Conservation (phyloP, 2,888 invertebrate genomes). For the Arctia plantaginis region DNA sequence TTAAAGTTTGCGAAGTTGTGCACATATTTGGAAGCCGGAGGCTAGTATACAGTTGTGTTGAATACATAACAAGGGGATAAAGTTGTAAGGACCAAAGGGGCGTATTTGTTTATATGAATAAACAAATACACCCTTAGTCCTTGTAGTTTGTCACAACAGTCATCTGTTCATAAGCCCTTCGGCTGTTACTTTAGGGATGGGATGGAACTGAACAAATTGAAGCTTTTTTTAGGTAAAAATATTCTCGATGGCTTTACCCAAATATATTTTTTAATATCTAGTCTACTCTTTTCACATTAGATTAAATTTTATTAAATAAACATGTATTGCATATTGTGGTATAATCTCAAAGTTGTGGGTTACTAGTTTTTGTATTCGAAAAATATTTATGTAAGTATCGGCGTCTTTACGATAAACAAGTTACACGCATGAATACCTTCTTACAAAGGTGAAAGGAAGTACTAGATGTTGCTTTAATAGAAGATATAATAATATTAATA, state of each 20-base stretch:
- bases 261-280: not conserved
- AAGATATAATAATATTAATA: too few species aligned
- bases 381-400: not conserved
- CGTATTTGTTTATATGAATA: slow-evolving; percentile 14
- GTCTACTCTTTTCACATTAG: not conserved
- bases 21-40: slow-evolving; percentile 41
- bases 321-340: not conserved
- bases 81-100: not conserved
- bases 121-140: slow-evolving; percentile 1
- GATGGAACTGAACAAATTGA: not conserved
- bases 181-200: slow-evolving; percentile 15
- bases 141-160: slow-evolving; percentile 1
- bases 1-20: slow-evolving; percentile 30
- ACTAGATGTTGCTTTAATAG: too few species aligned
- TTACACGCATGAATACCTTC: too few species aligned
- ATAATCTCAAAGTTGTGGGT: not conserved
- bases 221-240: not conserved
- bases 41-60: slow-evolving; percentile 10
- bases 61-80: slow-evolving; percentile 5
- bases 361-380: not conserved
- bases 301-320: not conserved
- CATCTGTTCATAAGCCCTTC: slow-evolving; percentile 9
- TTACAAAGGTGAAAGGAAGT: too few species aligned
- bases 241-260: not conserved
- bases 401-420: too few species aligned